phyloP scores from a whole-genome alignment of 2,888 invertebrate genomes.

The Acanthosepion esculentum region DNA sequence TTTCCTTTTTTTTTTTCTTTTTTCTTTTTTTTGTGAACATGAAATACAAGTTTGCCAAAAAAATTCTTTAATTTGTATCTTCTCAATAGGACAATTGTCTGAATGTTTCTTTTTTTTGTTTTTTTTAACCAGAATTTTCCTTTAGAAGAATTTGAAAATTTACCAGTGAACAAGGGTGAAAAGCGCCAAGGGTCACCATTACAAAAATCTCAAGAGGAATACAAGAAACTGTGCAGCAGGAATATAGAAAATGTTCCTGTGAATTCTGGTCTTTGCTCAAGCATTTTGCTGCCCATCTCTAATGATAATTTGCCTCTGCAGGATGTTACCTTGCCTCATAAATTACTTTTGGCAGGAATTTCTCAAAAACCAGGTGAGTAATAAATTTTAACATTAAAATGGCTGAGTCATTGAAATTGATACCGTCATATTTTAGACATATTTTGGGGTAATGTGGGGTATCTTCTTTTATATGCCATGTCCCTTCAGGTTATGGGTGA shows the following conservation, averaged over 20 bases:
- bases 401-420: background rate
- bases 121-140: background rate
- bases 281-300: background rate
- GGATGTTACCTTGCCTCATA: background rate
- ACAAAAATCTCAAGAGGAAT: background rate
- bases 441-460: background rate
- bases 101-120: background rate
- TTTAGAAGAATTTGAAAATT: slow-evolving; percentile 35
- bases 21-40: too few species aligned
- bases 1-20: too few species aligned
- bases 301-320: background rate
- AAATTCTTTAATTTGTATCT: too few species aligned
- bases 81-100: too few species aligned
- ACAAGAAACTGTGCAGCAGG: background rate
- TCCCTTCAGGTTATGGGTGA: too few species aligned
- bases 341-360: background rate
- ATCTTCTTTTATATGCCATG: too few species aligned
- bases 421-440: background rate
- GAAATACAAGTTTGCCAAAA: too few species aligned
- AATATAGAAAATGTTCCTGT: background rate
- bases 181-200: slow-evolving; percentile 39
- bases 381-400: background rate
- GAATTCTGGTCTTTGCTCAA: background rate
- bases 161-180: background rate
- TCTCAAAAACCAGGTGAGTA: background rate